These are phyloP conservation scores for Lasioglossum lativentre DNA, from an alignment of 2,888 invertebrate genomes.

Conservation along the genomic window DNA sequence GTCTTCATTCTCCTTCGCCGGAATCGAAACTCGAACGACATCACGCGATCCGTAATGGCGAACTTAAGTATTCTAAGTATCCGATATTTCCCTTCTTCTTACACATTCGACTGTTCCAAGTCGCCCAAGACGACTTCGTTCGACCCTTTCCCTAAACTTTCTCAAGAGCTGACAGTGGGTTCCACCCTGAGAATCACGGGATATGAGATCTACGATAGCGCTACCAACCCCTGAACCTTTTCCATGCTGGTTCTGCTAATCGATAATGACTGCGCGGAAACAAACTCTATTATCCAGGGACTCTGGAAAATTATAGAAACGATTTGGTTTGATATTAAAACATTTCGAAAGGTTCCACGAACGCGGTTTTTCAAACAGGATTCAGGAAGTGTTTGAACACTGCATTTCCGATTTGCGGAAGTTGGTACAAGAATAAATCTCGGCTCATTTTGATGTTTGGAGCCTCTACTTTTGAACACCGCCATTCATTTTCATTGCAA, in stretches of 20 bases:
- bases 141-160: conserved; percentile 18
- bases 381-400: too few species aligned
- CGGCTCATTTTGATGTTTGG: not conserved
- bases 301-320: not conserved
- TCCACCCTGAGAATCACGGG: conserved; percentile 7
- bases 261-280: not conserved
- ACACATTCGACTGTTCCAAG: conserved; percentile 28
- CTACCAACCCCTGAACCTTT: not conserved
- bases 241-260: not conserved
- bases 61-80: conserved; percentile 66
- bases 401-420: not conserved
- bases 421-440: not conserved
- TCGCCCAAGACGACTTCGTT: conserved; percentile 22
- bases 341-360: not conserved
- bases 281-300: not conserved
- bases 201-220: conserved; percentile 4
- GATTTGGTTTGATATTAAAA: not conserved
- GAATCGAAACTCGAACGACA: conserved; percentile 38
- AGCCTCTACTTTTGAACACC: not conserved
- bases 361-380: not conserved
- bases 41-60: conserved; percentile 62
- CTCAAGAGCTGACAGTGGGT: conserved; percentile 16
- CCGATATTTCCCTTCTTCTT: conserved; percentile 32
- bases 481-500: too few species aligned
- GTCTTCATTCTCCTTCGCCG: not conserved